A percentile compares a stretch with the other conserved stretches of the same genome.
These are phyloP conservation scores for Holothuria glaberrima DNA, from an alignment of 35 echinoderm and acorn worm species.

Conservation along the genomic window DNA sequence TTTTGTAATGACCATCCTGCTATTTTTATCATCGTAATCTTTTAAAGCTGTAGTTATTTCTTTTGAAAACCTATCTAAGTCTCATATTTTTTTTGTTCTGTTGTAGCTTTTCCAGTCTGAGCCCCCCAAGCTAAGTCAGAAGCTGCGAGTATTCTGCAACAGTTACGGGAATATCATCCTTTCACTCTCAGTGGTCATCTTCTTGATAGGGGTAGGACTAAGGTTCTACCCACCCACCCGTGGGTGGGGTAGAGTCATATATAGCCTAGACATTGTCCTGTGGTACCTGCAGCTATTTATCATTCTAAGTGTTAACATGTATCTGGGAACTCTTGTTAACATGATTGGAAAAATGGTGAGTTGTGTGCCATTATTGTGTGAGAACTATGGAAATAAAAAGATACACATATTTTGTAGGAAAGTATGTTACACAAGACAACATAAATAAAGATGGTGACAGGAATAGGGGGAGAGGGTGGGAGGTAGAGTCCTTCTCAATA, in stretches of 20 bases:
- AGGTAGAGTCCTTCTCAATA: too few species aligned
- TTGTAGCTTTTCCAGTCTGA: slow-evolving; percentile 80
- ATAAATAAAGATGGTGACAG: too few species aligned
- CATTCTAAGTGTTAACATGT: slow-evolving; percentile 91
- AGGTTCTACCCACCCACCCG: slow-evolving; percentile 65
- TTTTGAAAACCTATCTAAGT: too few species aligned
- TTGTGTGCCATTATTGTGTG: neutral
- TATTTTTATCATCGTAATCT: too few species aligned
- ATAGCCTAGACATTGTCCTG: slow-evolving; percentile 76
- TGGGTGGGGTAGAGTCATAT: slow-evolving; percentile 71
- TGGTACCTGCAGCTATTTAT: slow-evolving; percentile 91
- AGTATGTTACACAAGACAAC: too few species aligned
- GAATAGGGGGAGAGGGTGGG: too few species aligned
- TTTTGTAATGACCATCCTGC: too few species aligned
- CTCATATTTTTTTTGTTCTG: neutral
- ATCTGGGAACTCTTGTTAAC: slow-evolving; percentile 91
- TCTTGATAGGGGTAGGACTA: slow-evolving; percentile 81
- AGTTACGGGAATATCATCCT: slow-evolving; percentile 75
- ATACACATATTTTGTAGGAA: too few species aligned
- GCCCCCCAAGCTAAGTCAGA: slow-evolving; percentile 65
- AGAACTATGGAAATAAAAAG: too few species aligned
- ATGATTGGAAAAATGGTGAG: slow-evolving; percentile 99
- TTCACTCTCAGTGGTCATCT: slow-evolving; percentile 69
- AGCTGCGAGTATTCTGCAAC: slow-evolving; percentile 86
- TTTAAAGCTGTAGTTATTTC: too few species aligned